These are phyloP conservation scores for Aphaenogaster floridana DNA, from an alignment of 1,140 invertebrate genomes.

Conservation along the genomic window DNA sequence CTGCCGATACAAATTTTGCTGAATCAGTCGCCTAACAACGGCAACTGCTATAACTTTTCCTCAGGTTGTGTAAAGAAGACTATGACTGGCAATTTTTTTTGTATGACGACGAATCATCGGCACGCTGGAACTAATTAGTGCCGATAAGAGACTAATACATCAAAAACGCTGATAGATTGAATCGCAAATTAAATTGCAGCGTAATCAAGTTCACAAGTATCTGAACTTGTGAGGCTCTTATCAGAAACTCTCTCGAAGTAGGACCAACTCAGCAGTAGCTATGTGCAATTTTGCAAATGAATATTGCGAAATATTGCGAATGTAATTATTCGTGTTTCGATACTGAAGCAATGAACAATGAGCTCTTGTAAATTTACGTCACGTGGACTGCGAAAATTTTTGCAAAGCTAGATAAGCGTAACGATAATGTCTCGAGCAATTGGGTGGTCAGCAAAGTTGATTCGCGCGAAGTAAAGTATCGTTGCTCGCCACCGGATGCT, in stretches of 20 bases:
- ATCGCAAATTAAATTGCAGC: background rate
- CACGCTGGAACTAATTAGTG: conserved; percentile 8
- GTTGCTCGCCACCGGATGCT: background rate
- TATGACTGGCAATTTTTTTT: conserved; percentile 12
- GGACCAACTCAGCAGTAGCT: background rate
- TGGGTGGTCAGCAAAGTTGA: background rate
- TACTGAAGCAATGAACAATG: background rate
- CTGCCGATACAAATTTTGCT: background rate
- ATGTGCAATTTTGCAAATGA: background rate
- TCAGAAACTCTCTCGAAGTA: background rate
- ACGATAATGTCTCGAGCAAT: background rate
- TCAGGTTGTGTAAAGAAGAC: background rate
- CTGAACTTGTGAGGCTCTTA: background rate
- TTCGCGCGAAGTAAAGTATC: background rate
- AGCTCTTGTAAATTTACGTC: background rate
- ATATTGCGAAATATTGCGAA: background rate
- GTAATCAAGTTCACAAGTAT: background rate
- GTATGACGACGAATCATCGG: background rate
- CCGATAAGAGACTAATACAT: background rate
- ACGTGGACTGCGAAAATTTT: background rate
- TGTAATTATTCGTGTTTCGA: background rate
- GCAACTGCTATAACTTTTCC: background rate
- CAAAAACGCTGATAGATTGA: background rate
- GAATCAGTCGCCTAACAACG: background rate
- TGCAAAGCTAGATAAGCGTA: background rate